phyloP scores from a whole-genome alignment of 2,888 invertebrate species.

The Brachypalpus laphriformis region DNA sequence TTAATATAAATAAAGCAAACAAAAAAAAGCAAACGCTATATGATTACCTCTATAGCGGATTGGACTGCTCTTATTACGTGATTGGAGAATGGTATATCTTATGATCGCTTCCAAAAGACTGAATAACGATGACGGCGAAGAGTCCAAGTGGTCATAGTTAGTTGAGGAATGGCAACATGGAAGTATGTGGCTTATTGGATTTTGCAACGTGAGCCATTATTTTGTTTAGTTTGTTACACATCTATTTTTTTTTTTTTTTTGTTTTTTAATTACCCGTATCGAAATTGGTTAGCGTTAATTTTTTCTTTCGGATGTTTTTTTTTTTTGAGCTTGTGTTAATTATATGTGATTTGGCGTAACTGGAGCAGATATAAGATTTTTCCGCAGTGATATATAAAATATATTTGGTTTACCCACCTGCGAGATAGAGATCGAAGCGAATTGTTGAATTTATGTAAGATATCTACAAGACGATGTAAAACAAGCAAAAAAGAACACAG shows the following conservation, averaged over 20 bases:
- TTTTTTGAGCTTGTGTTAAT: background rate
- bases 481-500: too few species aligned
- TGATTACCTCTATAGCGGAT: conserved; percentile 13
- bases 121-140: conserved; percentile 45
- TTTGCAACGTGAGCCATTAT: conserved; percentile 53
- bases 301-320: background rate
- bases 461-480: background rate
- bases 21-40: conserved; percentile 19
- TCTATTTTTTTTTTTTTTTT: background rate
- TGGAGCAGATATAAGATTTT: background rate
- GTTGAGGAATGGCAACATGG: conserved; percentile 38
- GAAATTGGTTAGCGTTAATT: conserved; percentile 32
- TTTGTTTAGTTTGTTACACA: conserved; percentile 19
- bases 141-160: conserved; percentile 38
- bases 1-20: conserved; percentile 48
- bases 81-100: conserved; percentile 39
- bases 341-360: background rate
- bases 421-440: background rate
- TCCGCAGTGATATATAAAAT: background rate
- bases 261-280: conserved; percentile 58
- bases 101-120: conserved; percentile 19
- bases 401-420: background rate
- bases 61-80: conserved; percentile 51
- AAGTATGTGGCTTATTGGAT: conserved; percentile 65
- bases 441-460: background rate